Conservation (phyloP, 2,888 invertebrate genomes). For the Dryomyza anilis region DNA sequence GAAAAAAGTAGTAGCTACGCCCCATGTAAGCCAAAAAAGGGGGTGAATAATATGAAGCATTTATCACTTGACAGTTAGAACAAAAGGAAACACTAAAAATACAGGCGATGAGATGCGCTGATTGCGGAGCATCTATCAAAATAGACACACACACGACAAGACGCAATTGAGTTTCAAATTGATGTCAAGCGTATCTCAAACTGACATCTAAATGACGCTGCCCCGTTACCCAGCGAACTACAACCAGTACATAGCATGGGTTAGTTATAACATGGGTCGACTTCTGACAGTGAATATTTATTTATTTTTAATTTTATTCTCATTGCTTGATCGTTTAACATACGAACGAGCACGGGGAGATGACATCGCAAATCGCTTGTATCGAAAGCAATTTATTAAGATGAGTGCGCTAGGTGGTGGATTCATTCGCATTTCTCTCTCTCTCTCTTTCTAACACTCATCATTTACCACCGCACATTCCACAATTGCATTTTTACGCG, state of each 20-base stretch:
- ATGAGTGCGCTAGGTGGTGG: not conserved
- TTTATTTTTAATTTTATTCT: slow-evolving; percentile 34
- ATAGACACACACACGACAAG: slow-evolving; percentile 4
- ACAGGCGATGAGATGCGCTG: slow-evolving; percentile 7
- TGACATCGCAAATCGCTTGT: slow-evolving; percentile 19
- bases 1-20: too few relatives aligned
- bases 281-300: slow-evolving; percentile 29
- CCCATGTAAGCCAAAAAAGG: too few relatives aligned
- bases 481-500: slow-evolving; percentile 51
- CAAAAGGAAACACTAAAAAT: not conserved
- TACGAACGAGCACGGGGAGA: not conserved
- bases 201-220: slow-evolving; percentile 51
- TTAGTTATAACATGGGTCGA: not conserved
- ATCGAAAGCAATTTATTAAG: not conserved
- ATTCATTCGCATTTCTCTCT: not conserved
- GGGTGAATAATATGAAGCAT: not conserved
- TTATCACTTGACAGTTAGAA: slow-evolving; percentile 15
- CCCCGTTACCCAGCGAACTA: too few relatives aligned
- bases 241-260: too few relatives aligned
- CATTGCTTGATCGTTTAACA: slow-evolving; percentile 16
- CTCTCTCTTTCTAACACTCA: not conserved
- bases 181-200: slow-evolving; percentile 58
- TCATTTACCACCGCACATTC: slow-evolving; percentile 38
- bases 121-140: slow-evolving; percentile 25
- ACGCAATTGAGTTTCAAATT: slow-evolving; percentile 60